phyloP scores from a whole-genome alignment of 37 sponge, comb jelly and placozoan genomes.

The Cladorhizidae sp. region DNA sequence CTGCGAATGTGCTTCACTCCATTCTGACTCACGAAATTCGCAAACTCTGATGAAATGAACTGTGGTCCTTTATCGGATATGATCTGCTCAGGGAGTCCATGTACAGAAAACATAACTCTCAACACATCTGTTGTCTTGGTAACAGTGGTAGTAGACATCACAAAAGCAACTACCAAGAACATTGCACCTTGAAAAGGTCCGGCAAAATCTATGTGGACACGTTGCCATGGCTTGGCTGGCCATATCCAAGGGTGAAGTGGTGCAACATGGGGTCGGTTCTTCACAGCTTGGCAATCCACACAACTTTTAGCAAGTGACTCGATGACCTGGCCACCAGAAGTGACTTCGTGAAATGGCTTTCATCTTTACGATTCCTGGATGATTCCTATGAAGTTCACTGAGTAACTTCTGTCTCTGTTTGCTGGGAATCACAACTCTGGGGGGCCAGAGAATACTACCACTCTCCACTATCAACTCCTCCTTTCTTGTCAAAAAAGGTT shows the following conservation, averaged over 20 bases:
- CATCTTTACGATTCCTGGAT: constrained; percentile 61
- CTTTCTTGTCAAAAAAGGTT: constrained; percentile 5
- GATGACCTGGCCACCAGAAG: constrained; percentile 59
- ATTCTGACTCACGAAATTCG: constrained; percentile 27
- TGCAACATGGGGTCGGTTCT: constrained; percentile 16
- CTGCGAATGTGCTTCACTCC: constrained; percentile 48
- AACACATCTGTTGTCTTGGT: constrained; percentile 37
- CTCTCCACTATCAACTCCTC: constrained; percentile 25
- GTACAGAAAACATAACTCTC: constrained; percentile 27
- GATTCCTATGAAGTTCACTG: constrained; percentile 21
- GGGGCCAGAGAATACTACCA: constrained; percentile 41
- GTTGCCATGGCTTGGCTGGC: constrained; percentile 47
- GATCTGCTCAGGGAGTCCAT: constrained; percentile 45
- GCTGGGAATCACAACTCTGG: constrained; percentile 32
- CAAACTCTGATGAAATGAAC: constrained; percentile 47
- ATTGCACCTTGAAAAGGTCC: constrained; percentile 49
- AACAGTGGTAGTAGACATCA: constrained; percentile 41
- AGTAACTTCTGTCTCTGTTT: neutral
- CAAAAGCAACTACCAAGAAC: constrained; percentile 36
- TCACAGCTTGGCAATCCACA: constrained; percentile 24
- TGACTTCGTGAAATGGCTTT: constrained; percentile 56
- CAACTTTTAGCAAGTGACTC: constrained; percentile 40
- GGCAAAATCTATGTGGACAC: constrained; percentile 60
- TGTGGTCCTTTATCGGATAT: constrained; percentile 58
- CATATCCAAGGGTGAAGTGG: constrained; percentile 60